Evolutionary conservation across 2,113 vertebrate genomes (phyloP), one percentile per base, ranked within the genome.

Genomic region (Alligator sinensis): DNA sequence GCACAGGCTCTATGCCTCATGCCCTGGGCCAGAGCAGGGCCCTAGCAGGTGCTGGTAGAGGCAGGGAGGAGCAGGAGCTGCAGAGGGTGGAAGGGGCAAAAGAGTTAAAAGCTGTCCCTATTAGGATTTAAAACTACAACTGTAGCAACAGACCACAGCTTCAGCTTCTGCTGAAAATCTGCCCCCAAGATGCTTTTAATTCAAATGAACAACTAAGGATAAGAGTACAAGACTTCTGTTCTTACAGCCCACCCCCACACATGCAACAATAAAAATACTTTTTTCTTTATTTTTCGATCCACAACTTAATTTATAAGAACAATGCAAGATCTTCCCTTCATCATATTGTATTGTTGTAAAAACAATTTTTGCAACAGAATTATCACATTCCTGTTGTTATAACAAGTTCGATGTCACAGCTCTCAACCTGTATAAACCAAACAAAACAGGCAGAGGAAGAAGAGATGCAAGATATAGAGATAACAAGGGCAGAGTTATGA

Each of bases 341-440:
- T 60, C 13, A 18, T 15, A 6, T 15, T 60, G 5, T 60, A 6
- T 15, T 60, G 5, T 60, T 60, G 59, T 60, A 19, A 60, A 19
- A 19, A 5, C 18, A 16, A 18, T 60, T 60, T 60, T 60, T 34
- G 34, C 34, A 34, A 34, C 34, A 34, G 34, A 34, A 38, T 38
- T 38, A 38, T 38, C 38, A 38, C 94, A 82, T 72, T 63, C 83
- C 80, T 57, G 76, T 15, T 34, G 84, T 89, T 86, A 77, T 80
- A 84, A 80, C 58, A 92, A 93, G 15, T 34, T 82, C 86, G 89
- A 86, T 0, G 2, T 55, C 76, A 90, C 12, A 2, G 63, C 68
- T 91, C 95, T 94, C 93, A 88, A 60, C 59, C 19, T 60, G 59
- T 19, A 60, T 19, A 60, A 60, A 60, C 15, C 59, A 60, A 19